These are phyloP conservation scores for Pocota personata DNA, from an alignment of 2,888 invertebrate genomes.

Conservation along the genomic window DNA sequence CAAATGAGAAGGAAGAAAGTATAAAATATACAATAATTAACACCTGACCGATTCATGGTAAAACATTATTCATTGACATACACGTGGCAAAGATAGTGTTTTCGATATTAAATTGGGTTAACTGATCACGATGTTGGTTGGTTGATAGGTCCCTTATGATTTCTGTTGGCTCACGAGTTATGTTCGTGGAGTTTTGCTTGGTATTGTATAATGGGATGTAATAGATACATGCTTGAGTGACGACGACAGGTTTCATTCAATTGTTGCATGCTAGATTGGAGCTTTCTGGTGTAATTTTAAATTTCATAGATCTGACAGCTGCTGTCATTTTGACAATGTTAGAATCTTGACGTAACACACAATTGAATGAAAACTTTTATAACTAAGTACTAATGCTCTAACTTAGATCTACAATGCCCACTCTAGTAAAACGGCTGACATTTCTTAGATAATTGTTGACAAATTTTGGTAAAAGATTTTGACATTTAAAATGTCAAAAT, in stretches of 20 bases:
- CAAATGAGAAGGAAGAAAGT: constrained; percentile 9
- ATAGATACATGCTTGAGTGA: neutral
- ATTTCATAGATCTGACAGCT: neutral
- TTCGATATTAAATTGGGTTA: constrained; percentile 6
- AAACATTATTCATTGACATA: neutral
- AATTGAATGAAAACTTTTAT: too few species aligned
- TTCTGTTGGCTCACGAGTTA: neutral
- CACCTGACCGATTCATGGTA: constrained; percentile 13
- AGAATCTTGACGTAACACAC: too few species aligned
- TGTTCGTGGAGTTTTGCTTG: neutral
- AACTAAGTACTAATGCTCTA: too few species aligned
- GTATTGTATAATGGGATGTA: neutral
- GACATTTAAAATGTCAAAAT: too few species aligned
- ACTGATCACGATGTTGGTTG: constrained; percentile 23
- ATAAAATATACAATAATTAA: constrained; percentile 11
- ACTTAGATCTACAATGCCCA: too few species aligned
- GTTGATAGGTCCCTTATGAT: neutral
- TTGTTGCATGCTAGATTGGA: neutral
- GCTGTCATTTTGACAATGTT: neutral
- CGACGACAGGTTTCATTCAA: neutral
- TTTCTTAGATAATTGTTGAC: too few species aligned
- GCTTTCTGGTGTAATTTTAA: neutral
- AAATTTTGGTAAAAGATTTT: too few species aligned
- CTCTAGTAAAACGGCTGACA: too few species aligned
- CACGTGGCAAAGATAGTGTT: neutral